Evolutionary conservation across 2,113 vertebrate genomes (phyloP), one percentile per base, ranked within the genome.

Genomic region (Alouatta palliata): DNA sequence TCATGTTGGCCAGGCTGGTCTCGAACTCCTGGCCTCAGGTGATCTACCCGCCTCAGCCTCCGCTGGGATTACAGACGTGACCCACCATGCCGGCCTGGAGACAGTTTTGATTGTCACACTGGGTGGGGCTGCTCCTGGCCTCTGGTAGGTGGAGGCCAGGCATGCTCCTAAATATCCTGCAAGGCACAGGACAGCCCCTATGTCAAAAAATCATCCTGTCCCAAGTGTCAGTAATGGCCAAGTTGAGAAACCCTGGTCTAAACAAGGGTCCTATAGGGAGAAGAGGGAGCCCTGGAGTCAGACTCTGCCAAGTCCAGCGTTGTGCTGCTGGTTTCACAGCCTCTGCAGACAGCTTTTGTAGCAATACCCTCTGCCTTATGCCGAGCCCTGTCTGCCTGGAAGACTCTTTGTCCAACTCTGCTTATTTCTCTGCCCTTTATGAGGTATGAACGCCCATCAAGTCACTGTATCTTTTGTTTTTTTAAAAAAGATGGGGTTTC

Each of bases 361-460:
- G 17, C 10, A 0, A 6, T 1, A 8, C 37, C 71, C 73, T 16
- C 1, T 40, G 16, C 12, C 16, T 47, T 40, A 64, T 43, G 45
- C 76, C 6, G 17, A 40, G 49, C 23, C 25, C 17, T 8, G 25
- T 20, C 61, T 47, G 20, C 47, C 58, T 16, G 30, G 8, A 58
- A 9, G 54, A 37, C 8, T 30, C 84, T 94, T 70, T 89, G 92
- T 94, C 71, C 3, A 4, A 0, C 14, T 82, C 35, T 9, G 61
- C 37, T 47, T 13, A 37, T 70, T 83, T 61, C 49, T 90, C 58
- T 70, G 77, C 4, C 70, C 79, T 95, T 92, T 76, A 82, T 87
- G 82, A 96, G 70, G 43, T 23, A 20, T 0, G 21, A 87, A 86
- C 77, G 61, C 77, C n/a, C 86, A 35, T 93, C 71, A 54, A 75